A percentile compares a stretch with the other conserved stretches of the same genome.
These are phyloP conservation scores for Epicampocera succincta DNA, from an alignment of 2,888 invertebrate species.

Conservation along the genomic window DNA sequence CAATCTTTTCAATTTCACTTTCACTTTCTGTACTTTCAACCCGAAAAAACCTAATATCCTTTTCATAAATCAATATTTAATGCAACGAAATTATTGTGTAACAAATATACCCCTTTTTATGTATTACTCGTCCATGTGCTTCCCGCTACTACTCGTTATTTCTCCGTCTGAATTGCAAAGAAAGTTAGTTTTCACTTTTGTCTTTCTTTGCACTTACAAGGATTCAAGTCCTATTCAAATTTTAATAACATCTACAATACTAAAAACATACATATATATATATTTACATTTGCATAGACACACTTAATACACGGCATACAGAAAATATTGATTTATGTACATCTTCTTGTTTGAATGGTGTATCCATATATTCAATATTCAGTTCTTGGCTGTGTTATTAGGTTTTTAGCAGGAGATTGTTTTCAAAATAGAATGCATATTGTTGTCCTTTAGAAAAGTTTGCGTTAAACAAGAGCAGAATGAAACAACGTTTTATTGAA, in stretches of 20 bases:
- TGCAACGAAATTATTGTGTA: slow-evolving; percentile 12
- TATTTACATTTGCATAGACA: neutral
- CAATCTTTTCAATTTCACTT: neutral
- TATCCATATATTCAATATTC: too few species aligned
- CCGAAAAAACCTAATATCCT: neutral
- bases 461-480: neutral
- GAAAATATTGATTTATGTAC: slow-evolving; percentile 53
- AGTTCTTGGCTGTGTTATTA: neutral
- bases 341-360: slow-evolving; percentile 29
- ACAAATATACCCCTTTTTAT: slow-evolving; percentile 3
- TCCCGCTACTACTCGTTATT: slow-evolving; percentile 20
- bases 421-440: slow-evolving; percentile 26
- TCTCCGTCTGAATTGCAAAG: slow-evolving; percentile 33
- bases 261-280: neutral
- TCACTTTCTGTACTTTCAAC: too few species aligned
- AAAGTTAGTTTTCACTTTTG: slow-evolving; percentile 47
- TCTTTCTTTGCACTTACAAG: slow-evolving; percentile 64
- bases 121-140: slow-evolving; percentile 23
- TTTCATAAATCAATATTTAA: neutral
- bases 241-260: slow-evolving; percentile 1
- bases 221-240: slow-evolving; percentile 55
- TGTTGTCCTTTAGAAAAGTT: slow-evolving; percentile 22
- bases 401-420: slow-evolving; percentile 31
- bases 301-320: slow-evolving; percentile 14
- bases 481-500: slow-evolving; percentile 17